These are phyloP conservation scores for Drosophila fungiperda DNA, from an alignment of 2,888 invertebrate species.

Conservation along the genomic window DNA sequence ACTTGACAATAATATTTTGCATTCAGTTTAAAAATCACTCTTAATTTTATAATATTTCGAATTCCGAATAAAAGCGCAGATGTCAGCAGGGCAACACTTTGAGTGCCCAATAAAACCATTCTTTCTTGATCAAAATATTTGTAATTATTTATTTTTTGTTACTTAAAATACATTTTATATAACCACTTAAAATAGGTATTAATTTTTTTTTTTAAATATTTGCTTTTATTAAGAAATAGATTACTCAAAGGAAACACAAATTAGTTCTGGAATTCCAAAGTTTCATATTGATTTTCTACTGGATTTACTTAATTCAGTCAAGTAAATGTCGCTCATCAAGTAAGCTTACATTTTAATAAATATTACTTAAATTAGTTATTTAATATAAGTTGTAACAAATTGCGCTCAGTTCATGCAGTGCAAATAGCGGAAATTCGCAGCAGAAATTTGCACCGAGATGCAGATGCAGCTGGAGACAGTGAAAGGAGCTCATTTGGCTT, in stretches of 20 bases:
- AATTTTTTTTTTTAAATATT: background rate
- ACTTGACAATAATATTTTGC: background rate
- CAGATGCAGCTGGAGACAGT: background rate
- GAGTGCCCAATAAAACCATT: background rate
- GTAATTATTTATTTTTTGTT: too few species aligned
- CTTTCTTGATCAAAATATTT: too few species aligned
- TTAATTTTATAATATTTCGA: background rate
- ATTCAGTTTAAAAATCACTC: background rate
- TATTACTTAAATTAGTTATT: background rate
- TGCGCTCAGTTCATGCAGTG: constrained; percentile 5
- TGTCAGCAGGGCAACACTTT: background rate
- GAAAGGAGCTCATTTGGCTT: constrained; percentile 30
- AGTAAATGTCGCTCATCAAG: background rate
- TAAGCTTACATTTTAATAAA: background rate
- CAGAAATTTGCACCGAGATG: constrained; percentile 11
- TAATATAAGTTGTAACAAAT: background rate
- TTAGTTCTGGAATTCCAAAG: background rate
- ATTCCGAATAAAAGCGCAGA: background rate
- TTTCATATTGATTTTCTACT: background rate
- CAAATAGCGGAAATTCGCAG: constrained; percentile 54
- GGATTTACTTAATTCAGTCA: background rate
- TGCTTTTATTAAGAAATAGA: background rate
- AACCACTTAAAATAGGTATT: background rate
- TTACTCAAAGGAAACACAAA: background rate
- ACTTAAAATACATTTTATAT: background rate